Evolutionary conservation across 2,888 invertebrate species (phyloP).

Genomic region (Nomada hirtipes): DNA sequence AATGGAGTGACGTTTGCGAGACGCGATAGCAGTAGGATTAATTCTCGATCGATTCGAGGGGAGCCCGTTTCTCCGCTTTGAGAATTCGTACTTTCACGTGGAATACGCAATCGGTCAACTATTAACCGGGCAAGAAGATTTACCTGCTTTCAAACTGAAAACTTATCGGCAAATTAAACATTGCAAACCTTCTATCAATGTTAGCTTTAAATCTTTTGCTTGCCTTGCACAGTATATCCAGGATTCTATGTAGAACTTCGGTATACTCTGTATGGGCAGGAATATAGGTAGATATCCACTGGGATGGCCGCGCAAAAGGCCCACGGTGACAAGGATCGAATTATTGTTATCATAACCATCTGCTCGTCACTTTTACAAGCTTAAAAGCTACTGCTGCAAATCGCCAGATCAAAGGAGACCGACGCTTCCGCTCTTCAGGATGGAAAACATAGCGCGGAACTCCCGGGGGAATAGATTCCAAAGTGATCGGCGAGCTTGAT

Average conservation of each 20-base stretch:
- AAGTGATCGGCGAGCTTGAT: constrained; percentile 55
- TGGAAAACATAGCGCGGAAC: constrained; percentile 60
- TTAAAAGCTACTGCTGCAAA: constrained; percentile 60
- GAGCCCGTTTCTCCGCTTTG: constrained; percentile 43
- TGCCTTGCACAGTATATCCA: neutral
- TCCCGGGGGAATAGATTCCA: constrained; percentile 63
- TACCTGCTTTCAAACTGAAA: neutral
- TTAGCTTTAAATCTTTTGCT: neutral
- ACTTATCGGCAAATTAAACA: neutral
- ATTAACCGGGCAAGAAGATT: neutral
- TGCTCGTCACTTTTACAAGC: constrained; percentile 58
- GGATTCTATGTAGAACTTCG: neutral
- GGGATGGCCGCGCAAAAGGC: constrained; percentile 3
- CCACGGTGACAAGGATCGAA: constrained; percentile 57
- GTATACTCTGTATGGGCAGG: neutral
- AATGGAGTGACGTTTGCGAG: constrained; percentile 72
- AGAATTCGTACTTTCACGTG: constrained; percentile 26
- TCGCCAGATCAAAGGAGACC: constrained; percentile 69
- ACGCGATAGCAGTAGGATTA: constrained; percentile 73
- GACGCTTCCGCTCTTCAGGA: constrained; percentile 54
- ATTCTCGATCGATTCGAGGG: constrained; percentile 71
- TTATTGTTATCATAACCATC: constrained; percentile 73
- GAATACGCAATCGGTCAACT: constrained; percentile 4
- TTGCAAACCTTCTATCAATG: neutral
- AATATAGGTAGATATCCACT: neutral